Evolutionary conservation across 1,140 invertebrate genomes (phyloP), one percentile per base, ranked within the genome.

Genomic region (Colletes gigas): DNA sequence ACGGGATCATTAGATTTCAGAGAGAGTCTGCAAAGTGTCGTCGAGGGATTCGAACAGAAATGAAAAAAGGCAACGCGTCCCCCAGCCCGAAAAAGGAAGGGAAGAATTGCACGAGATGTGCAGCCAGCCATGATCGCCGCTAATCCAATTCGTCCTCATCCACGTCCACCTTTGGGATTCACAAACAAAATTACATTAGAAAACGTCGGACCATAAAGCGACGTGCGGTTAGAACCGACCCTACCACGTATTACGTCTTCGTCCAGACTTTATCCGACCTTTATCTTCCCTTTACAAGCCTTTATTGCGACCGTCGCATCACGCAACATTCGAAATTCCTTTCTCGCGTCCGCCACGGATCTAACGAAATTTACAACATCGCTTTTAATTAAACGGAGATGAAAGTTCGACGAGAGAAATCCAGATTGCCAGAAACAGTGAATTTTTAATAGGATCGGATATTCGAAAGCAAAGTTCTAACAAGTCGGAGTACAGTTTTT

Each of bases 161-260:
- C 78, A 82, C 78, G 74, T 82, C 52, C 73, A 68, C 81, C 83
- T 78, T 82, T 79, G 86, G 89, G 85, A 88, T 90, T 89, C 81
- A 67, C 86, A 88, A 89, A 88, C 88, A 83, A 89, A 92, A 92
- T 91, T 89, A 88, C 89, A 86, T 92, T 89, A 89, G 85, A 89
- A 80, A 83, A 85, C 82, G 78, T 75, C 69, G 47, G 63, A 50
- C 69, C 60, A 72, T 70, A 84, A 86, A 85, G 66, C 82, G 66
- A 70, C 67, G 83, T 75, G 83, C 76, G 78, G 70, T 73, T 82
- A 21, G 70, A 66, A 21, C 17, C 44, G 63, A 8, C 55, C 52
- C n/a, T 21, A 10, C n/a, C 14, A 50, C 67, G 57, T 78, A 55
- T 74, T 85, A 63, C 80, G 41, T n/a, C 55, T 39, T 70, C 57